Evolutionary conservation across 2,888 invertebrate species (phyloP).

Genomic region (Bruchidius siliquastri): DNA sequence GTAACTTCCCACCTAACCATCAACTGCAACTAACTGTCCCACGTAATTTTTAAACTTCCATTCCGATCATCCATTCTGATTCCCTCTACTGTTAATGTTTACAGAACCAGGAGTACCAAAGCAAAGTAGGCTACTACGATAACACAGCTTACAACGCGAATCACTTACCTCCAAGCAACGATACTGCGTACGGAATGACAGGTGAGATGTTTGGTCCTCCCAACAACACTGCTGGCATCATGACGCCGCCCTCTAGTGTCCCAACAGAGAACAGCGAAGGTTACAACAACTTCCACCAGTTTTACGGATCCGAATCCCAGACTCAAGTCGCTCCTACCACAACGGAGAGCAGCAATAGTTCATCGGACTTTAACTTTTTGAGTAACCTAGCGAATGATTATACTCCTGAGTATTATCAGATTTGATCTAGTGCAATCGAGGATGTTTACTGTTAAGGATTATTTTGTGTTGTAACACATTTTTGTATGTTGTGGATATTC

Average conservation of each 20-base stretch:
- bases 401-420: constrained; percentile 84
- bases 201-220: constrained; percentile 47
- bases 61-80: no score
- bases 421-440: constrained; percentile 51
- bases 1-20: no score
- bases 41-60: no score
- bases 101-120: constrained; percentile 35
- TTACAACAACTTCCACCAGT: constrained; percentile 68
- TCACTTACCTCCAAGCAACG: constrained; percentile 49
- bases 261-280: constrained; percentile 60
- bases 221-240: constrained; percentile 50
- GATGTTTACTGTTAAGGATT: constrained; percentile 12
- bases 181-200: constrained; percentile 44
- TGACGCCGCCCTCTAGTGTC: constrained; percentile 57
- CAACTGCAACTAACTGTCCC: no score
- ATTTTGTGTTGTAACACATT: constrained; percentile 26
- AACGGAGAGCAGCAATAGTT: constrained; percentile 82
- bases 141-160: constrained; percentile 49
- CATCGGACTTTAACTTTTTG: constrained; percentile 91
- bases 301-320: constrained; percentile 55
- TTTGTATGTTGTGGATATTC: constrained; percentile 21
- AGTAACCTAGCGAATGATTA: constrained; percentile 90
- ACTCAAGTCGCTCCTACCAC: constrained; percentile 44
- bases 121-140: constrained; percentile 53
- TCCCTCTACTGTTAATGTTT: background rate